Evolutionary conservation across 2,888 invertebrate species (phyloP), one percentile per base, ranked within the genome.

Genomic region (Cantharis lateralis): DNA sequence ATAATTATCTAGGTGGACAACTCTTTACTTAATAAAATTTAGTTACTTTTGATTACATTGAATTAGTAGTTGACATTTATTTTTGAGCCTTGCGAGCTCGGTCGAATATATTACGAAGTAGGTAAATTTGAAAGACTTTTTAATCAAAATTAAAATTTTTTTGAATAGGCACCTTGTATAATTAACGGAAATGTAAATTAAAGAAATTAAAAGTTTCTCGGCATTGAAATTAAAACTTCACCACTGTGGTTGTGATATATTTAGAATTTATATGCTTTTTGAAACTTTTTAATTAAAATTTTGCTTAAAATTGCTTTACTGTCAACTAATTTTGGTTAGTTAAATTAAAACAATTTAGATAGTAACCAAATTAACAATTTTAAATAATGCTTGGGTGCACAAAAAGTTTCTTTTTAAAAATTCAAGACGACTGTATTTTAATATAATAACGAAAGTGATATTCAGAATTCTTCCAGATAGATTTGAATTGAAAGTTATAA

Each of bases 211-310:
- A 66, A 20, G 18, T 66, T 15, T 66, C 24, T 20, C n/a, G 20
- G 63, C 18, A 18, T 63, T 63, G 63, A 66, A 66, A n/a, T 66
- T 66, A 20, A 66, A 66, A 66, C 18, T 66, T 66, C 62, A 69
- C 26, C 63, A 63, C 72, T 28, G 70, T 61, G 72, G 72, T 20
- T 63, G 71, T 76, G 68, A 72, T 71, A 28, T 72, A 66, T 72
- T 76, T 72, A 72, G 18, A 68, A 76, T 76, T 72, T 72, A 76
- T 72, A 63, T 18, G 68, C 72, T 20, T 48, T 75, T 71, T 76
- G 72, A 75, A 76, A 76, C 69, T 72, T 76, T 76, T 76, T 76
- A 72, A 76, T 76, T 76, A 76, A 76, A 76, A 72, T 64, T 20
- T 72, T 68, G 72, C 63, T 71, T 76, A 26, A 72, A 76, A 68